These are phyloP conservation scores for Eledone cirrhosa DNA, from an alignment of 2,888 invertebrate genomes.

Conservation along the genomic window DNA sequence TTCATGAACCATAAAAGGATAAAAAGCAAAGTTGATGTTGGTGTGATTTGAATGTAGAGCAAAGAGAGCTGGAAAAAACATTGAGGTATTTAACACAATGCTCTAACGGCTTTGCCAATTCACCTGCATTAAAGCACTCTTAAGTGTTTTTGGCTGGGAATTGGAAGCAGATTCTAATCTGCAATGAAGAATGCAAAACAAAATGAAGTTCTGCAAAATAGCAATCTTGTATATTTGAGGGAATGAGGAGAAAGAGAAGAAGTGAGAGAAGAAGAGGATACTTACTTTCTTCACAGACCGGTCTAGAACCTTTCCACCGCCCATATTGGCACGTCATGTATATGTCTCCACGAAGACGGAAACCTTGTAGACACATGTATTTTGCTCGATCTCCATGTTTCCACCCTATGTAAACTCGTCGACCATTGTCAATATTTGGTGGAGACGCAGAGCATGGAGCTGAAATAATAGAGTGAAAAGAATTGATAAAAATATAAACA, in stretches of 20 bases:
- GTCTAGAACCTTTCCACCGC: conserved; percentile 89
- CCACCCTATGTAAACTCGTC: conserved; percentile 97
- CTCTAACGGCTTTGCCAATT: too few relatives aligned
- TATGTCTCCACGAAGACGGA: conserved; percentile 75
- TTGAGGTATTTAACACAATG: too few relatives aligned
- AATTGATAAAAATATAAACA: too few relatives aligned
- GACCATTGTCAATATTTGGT: conserved; percentile 86
- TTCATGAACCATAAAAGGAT: too few relatives aligned
- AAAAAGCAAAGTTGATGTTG: too few relatives aligned
- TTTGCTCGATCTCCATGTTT: conserved; percentile 95
- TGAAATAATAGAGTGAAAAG: conserved; percentile 50
- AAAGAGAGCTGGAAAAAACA: too few relatives aligned
- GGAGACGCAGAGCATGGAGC: conserved; percentile 80
- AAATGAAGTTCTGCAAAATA: too few relatives aligned
- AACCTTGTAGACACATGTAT: conserved; percentile 94
- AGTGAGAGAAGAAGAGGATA: not conserved
- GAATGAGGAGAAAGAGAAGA: not conserved
- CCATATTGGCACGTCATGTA: conserved; percentile 88
- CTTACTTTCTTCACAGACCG: conserved; percentile 76
- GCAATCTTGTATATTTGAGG: not conserved
- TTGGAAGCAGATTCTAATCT: too few relatives aligned
- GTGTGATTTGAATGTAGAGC: too few relatives aligned
- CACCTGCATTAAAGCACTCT: too few relatives aligned
- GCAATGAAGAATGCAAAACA: too few relatives aligned
- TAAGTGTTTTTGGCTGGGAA: too few relatives aligned